Evolutionary conservation across 1,140 invertebrate genomes (phyloP), one percentile per base, ranked within the genome.

Genomic region (Sitobion miscanthi): DNA sequence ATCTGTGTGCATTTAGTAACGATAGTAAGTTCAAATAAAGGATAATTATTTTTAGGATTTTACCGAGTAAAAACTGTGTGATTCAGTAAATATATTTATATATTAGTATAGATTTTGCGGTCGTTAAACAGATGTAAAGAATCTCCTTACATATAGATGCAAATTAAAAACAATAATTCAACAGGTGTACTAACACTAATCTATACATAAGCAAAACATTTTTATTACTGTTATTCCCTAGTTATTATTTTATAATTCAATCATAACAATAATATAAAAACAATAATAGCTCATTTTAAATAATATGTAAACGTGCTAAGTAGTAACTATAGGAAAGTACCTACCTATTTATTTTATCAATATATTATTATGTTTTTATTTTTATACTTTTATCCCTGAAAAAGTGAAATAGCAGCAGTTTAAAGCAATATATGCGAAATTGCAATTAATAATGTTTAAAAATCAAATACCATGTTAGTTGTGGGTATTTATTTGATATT

Each of bases 191-290:
- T 5, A 14, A n/a, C 5, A 77, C 14, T n/a, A 17, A 77, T 77
- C 62, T 77, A n/a, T 30, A 77, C n/a, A 77, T 35, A n/a, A 9
- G 62, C n/a, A 77, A 69, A 69, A n/a, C 11, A 69, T n/a, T 69
- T 21, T 69, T 69, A 69, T 77, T 77, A 69, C 62, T n/a, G 23
- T 54, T 77, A 77, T 77, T 35, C 5, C 4, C 14, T 69, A 20
- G 62, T 77, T 77, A 77, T 77, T n/a, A n/a, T 77, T 77, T 77
- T 77, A 77, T 77, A 77, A 77, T 77, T 77, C 62, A 77, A 77
- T 77, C 17, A n/a, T 77, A 77, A 54, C 20, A 54, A 35, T 69
- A 30, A 62, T 25, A 62, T 30, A 62, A 62, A 62, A n/a, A 14
- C 30, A 30, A 69, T 77, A 77, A n/a, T 77, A 77, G 17, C n/a